Conservation (phyloP, 2,113 vertebrate genomes). For the Puntigrus tetrazona region DNA sequence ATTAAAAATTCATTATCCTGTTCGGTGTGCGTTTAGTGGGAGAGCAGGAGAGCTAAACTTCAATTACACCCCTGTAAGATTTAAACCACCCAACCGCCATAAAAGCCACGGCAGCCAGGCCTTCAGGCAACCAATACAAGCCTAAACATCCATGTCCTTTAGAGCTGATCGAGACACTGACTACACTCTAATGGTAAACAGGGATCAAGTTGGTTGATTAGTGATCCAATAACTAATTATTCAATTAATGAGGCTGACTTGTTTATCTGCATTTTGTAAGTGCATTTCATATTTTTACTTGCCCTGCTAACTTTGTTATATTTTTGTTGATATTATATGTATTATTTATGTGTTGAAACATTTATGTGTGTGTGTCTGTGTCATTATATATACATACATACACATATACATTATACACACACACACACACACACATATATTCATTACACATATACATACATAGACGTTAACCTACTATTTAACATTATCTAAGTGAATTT, state of each 20-base stretch:
- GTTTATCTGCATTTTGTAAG: not conserved
- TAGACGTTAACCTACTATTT: too few species aligned
- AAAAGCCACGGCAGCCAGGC: constrained; percentile 59
- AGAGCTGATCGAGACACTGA: not conserved
- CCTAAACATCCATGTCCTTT: constrained; percentile 1
- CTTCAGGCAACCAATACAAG: constrained; percentile 31
- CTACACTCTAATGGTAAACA: constrained; percentile 3
- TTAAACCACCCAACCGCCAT: constrained; percentile 63
- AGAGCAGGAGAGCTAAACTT: constrained; percentile 60
- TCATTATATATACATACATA: too few species aligned
- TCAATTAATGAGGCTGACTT: not conserved
- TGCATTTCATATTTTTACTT: too few species aligned
- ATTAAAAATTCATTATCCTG: constrained; percentile 70
- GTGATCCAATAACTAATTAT: not conserved
- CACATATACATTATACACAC: too few species aligned
- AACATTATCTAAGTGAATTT: too few species aligned
- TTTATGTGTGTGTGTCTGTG: too few species aligned
- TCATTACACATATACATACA: too few species aligned
- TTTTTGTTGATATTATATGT: too few species aligned
- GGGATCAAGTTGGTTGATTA: not conserved
- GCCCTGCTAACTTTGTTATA: too few species aligned
- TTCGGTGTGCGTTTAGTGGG: constrained; percentile 69
- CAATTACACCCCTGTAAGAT: constrained; percentile 67
- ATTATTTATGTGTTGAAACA: too few species aligned
- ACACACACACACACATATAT: too few species aligned